Conservation (phyloP, 2,113 vertebrate genomes). For the Phoenicopterus ruber region DNA sequence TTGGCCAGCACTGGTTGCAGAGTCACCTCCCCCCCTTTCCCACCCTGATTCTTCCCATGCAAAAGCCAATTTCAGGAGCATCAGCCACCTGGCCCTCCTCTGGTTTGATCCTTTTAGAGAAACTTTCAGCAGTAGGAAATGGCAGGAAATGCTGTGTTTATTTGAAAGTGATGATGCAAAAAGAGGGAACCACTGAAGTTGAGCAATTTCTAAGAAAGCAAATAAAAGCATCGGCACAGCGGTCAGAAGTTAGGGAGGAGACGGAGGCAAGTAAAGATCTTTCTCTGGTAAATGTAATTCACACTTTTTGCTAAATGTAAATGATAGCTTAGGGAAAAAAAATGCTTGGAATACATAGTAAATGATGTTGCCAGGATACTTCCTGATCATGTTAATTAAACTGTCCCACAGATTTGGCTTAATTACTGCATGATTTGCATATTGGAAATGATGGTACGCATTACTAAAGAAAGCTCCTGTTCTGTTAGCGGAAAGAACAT, state of each 20-base stretch:
- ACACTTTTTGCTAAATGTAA: conserved; percentile 41
- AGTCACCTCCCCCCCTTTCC: not conserved
- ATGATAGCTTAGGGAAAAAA: conserved; percentile 52
- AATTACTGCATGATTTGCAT: conserved; percentile 69
- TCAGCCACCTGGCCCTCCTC: not conserved
- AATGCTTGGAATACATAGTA: conserved; percentile 38
- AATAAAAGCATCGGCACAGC: not conserved
- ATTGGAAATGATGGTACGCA: not conserved
- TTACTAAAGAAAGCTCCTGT: conserved; percentile 45
- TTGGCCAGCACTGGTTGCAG: not conserved
- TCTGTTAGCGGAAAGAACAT: conserved; percentile 20
- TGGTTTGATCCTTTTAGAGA: not conserved
- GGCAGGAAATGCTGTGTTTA: rapidly evolving
- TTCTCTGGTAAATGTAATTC: not conserved
- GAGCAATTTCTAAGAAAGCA: not conserved
- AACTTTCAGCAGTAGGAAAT: not conserved
- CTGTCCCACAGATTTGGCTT: conserved; percentile 71
- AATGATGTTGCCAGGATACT: conserved; percentile 77
- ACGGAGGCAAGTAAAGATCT: not conserved
- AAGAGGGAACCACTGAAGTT: not conserved
- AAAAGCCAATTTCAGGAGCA: not conserved
- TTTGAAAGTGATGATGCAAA: not conserved
- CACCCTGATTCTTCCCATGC: not conserved
- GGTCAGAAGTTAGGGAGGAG: not conserved
- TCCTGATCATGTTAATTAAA: conserved; percentile 75